Percentiles rank a stretch among this genome's conserved stretches.
Evolutionary conservation across 1,140 invertebrate genomes (phyloP).

Genomic region (Platyscapa corneri): DNA sequence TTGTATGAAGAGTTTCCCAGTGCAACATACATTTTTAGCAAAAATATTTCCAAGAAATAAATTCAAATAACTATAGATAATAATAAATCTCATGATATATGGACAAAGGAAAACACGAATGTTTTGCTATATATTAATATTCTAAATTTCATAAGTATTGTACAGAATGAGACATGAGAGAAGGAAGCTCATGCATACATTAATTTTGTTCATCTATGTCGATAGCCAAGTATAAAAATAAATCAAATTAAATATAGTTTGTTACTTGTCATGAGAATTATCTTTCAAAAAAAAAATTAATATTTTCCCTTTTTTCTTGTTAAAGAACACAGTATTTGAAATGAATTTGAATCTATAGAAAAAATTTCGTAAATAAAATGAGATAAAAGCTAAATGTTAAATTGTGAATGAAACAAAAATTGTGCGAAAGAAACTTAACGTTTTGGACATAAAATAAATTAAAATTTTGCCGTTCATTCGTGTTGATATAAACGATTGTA

Average conservation of each 20-base stretch:
- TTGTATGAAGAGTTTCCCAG: conserved; percentile 45
- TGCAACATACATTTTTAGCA: conserved; percentile 45
- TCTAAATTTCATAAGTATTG: conserved; percentile 45
- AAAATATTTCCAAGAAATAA: conserved; percentile 30
- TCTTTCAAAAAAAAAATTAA: neutral
- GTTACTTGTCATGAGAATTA: conserved; percentile 3
- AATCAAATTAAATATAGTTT: conserved; percentile 5
- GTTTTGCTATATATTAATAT: conserved; percentile 14
- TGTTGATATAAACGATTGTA: conserved; percentile 16
- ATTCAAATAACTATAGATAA: conserved; percentile 24
- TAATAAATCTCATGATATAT: conserved; percentile 19
- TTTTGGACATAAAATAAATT: conserved; percentile 23
- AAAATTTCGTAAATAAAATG: conserved; percentile 9
- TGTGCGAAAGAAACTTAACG: conserved; percentile 5
- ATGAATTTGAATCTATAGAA: conserved; percentile 1
- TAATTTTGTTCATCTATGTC: conserved; percentile 35
- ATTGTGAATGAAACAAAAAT: conserved; percentile 16
- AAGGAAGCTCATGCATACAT: conserved; percentile 45
- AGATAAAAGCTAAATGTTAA: neutral
- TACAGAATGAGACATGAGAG: conserved; percentile 32
- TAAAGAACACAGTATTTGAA: neutral
- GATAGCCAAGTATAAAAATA: neutral
- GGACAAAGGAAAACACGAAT: conserved; percentile 17
- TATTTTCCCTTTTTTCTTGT: conserved; percentile 12
- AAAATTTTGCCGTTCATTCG: conserved; percentile 17